Evolutionary conservation across 2,113 vertebrate species (phyloP).

Genomic region (Camarhynchus parvulus): DNA sequence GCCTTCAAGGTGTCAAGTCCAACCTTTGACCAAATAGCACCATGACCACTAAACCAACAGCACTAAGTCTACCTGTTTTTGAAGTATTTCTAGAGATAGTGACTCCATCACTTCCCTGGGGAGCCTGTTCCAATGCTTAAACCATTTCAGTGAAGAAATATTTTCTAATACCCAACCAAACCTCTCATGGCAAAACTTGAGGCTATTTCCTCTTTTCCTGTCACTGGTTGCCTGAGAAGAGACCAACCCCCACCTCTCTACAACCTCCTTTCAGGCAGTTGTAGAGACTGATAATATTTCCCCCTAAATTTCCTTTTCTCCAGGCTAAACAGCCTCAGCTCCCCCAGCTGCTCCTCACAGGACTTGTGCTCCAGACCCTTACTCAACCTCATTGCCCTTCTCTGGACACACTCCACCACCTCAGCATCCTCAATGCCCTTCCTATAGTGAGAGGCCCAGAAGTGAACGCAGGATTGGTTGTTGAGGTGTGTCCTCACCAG

Average conservation of each 20-base stretch:
- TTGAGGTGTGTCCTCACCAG: neutral
- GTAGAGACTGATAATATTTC: neutral
- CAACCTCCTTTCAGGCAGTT: neutral
- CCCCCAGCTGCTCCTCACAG: neutral
- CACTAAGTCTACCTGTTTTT: neutral
- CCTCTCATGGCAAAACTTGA: neutral
- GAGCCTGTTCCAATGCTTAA: neutral
- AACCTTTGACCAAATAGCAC: neutral
- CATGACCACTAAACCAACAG: neutral
- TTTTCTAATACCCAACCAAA: neutral
- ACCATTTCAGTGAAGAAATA: neutral
- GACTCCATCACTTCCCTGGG: neutral
- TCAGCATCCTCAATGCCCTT: neutral
- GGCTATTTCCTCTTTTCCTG: neutral
- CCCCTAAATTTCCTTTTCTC: neutral
- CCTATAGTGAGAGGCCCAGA: neutral
- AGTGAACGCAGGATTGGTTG: neutral
- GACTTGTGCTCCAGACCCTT: neutral
- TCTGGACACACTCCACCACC: neutral
- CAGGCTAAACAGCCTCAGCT: neutral
- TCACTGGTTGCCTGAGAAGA: neutral
- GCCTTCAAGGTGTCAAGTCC: neutral
- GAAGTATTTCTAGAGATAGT: neutral
- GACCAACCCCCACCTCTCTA: neutral
- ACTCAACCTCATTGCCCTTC: neutral